Evolutionary conservation across 1,140 invertebrate genomes (phyloP).

Genomic region (Tetraneura akinire): DNA sequence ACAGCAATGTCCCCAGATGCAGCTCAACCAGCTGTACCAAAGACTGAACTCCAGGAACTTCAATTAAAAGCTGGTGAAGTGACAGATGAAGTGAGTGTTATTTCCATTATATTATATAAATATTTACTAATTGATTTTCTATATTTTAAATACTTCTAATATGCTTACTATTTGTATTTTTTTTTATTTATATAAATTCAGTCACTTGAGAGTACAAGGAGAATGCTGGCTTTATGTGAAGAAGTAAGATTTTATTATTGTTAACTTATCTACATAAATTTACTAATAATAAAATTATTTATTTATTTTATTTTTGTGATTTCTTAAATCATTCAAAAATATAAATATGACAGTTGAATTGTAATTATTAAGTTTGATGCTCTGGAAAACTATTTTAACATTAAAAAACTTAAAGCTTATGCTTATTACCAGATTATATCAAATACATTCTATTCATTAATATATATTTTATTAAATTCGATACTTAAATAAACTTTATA

Average conservation of each 20-base stretch:
- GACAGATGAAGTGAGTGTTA: conserved; percentile 80
- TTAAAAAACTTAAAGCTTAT: not conserved
- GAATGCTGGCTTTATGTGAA: conserved; percentile 94
- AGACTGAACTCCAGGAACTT: conserved; percentile 85
- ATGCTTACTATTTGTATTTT: not conserved
- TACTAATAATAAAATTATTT: not conserved
- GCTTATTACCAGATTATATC: not conserved
- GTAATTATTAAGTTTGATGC: not conserved
- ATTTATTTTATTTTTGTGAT: not conserved
- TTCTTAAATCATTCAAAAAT: not conserved
- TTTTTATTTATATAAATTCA: conserved; percentile 62
- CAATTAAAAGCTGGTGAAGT: conserved; percentile 82
- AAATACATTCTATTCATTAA: not conserved
- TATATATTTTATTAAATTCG: not conserved
- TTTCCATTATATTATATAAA: no score
- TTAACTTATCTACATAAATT: not conserved
- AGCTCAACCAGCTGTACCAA: conserved; percentile 70
- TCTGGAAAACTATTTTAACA: not conserved
- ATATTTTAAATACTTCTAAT: no score
- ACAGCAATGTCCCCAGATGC: conserved; percentile 59
- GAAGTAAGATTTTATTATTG: conserved; percentile 76
- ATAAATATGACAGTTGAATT: not conserved
- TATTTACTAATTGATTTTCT: no score
- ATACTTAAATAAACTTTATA: not conserved
- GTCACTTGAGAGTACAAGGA: conserved; percentile 94